Evolutionary conservation across 1,140 invertebrate species (phyloP).

Genomic region (Drosophila elegans): DNA sequence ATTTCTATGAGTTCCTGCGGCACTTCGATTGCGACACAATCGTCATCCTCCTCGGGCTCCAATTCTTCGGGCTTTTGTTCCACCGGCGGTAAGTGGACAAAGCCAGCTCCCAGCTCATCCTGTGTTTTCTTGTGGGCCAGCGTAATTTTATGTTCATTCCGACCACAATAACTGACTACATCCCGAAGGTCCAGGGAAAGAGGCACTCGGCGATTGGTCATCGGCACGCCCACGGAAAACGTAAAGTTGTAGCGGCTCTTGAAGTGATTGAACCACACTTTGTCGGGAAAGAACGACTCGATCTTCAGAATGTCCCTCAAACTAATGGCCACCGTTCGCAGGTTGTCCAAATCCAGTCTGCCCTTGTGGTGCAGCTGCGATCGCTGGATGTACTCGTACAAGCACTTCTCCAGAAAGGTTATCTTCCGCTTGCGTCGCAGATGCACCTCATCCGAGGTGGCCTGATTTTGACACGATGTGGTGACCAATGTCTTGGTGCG

Average conservation of each 20-base stretch:
- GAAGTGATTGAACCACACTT: conserved; percentile 70
- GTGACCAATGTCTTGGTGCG: conserved; percentile 60
- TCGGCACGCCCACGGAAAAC: conserved; percentile 58
- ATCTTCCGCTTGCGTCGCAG: conserved; percentile 68
- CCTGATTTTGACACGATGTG: conserved; percentile 60
- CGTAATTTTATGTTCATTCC: conserved; percentile 55
- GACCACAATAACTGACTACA: conserved; percentile 73
- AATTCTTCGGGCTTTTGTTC: conserved; percentile 15
- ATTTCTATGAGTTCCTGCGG: conserved; percentile 66
- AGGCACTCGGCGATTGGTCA: conserved; percentile 42
- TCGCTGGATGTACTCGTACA: conserved; percentile 72
- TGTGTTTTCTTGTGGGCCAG: conserved; percentile 27
- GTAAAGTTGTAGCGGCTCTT: conserved; percentile 65
- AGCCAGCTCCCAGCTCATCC: conserved; percentile 1
- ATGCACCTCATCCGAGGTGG: conserved; percentile 56
- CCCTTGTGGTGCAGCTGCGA: conserved; percentile 66
- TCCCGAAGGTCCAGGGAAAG: conserved; percentile 72
- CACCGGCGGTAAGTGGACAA: conserved; percentile 8
- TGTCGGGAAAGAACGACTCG: conserved; percentile 75
- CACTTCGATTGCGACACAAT: conserved; percentile 62
- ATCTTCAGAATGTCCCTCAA: conserved; percentile 75
- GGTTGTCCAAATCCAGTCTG: conserved; percentile 51
- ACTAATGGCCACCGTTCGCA: conserved; percentile 63
- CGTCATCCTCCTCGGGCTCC: conserved; percentile 28
- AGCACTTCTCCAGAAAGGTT: conserved; percentile 62